Percentiles rank a stretch among this genome's conserved stretches.
Evolutionary conservation across 2,888 invertebrate species (phyloP).

Genomic region (Hydroisotoma schaefferi): DNA sequence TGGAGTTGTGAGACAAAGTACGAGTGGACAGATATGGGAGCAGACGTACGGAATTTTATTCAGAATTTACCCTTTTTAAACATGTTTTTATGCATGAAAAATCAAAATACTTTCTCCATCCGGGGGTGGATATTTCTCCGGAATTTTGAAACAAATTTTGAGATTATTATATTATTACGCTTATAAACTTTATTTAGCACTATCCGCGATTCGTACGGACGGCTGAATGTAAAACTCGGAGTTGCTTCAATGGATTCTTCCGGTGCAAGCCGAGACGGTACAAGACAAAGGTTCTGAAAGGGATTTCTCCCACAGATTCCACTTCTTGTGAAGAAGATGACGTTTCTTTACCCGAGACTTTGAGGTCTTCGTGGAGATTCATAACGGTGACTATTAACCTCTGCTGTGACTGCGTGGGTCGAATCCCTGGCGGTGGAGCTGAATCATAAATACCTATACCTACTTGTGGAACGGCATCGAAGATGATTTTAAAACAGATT

Average conservation of each 20-base stretch:
- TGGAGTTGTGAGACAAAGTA: slow-evolving; percentile 48
- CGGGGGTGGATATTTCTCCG: too few species aligned
- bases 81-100: too few species aligned
- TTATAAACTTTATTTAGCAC: too few species aligned
- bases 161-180: too few species aligned
- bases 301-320: slow-evolving; percentile 35
- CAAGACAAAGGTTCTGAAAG: slow-evolving; percentile 45
- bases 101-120: too few species aligned
- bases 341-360: slow-evolving; percentile 44
- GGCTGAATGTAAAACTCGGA: slow-evolving; percentile 43
- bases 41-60: too few species aligned
- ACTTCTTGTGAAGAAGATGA: slow-evolving; percentile 46
- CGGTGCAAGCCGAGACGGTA: slow-evolving; percentile 43
- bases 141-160: too few species aligned
- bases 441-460: too few species aligned
- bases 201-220: slow-evolving; percentile 48
- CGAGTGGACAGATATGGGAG: slow-evolving; percentile 41
- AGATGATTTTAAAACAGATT: too few species aligned
- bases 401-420: slow-evolving; percentile 45
- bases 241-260: slow-evolving; percentile 47
- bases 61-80: too few species aligned
- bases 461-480: too few species aligned
- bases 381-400: slow-evolving; percentile 47
- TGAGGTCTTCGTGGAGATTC: slow-evolving; percentile 43
- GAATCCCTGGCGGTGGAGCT: slow-evolving; percentile 36